Percentiles rank a stretch among this genome's conserved stretches.
phyloP scores from a whole-genome alignment of 2,113 vertebrate genomes.

The Pleuronectes platessa region DNA sequence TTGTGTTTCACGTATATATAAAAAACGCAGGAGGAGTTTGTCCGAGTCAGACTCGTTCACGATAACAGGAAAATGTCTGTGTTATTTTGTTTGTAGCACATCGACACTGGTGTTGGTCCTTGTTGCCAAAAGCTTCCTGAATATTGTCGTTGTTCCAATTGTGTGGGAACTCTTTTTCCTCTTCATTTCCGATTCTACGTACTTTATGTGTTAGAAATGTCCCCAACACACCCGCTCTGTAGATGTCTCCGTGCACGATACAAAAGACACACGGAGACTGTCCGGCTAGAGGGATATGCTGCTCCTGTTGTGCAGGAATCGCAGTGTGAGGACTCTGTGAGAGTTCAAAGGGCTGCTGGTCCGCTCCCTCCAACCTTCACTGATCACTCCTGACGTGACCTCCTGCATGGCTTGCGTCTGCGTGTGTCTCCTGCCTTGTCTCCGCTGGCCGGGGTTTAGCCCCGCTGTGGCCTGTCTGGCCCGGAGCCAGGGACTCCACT shows the following conservation, averaged over 20 bases:
- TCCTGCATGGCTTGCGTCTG: constrained; percentile 65
- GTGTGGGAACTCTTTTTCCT: no score
- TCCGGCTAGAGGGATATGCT: not conserved
- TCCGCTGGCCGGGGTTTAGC: constrained; percentile 43
- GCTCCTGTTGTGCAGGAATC: constrained; percentile 14
- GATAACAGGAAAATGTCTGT: no score
- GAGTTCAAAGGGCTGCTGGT: constrained; percentile 59
- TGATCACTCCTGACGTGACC: constrained; percentile 68
- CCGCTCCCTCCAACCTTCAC: constrained; percentile 52
- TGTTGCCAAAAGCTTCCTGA: no score
- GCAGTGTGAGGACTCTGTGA: constrained; percentile 25
- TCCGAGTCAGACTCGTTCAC: no score
- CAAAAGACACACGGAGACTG: not conserved
- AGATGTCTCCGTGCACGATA: not conserved
- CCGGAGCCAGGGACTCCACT: constrained; percentile 43
- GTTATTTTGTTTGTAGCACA: no score
- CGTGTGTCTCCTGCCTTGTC: constrained; percentile 58
- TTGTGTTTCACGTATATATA: no score
- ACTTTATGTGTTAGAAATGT: no score
- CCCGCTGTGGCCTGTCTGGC: constrained; percentile 61
- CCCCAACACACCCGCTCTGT: no score
- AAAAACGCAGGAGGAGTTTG: no score
- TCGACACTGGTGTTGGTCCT: no score
- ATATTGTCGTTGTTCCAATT: no score
- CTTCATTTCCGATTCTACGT: no score